Conservation (phyloP, 2,888 invertebrate species). For the Meandrusa payeni region DNA sequence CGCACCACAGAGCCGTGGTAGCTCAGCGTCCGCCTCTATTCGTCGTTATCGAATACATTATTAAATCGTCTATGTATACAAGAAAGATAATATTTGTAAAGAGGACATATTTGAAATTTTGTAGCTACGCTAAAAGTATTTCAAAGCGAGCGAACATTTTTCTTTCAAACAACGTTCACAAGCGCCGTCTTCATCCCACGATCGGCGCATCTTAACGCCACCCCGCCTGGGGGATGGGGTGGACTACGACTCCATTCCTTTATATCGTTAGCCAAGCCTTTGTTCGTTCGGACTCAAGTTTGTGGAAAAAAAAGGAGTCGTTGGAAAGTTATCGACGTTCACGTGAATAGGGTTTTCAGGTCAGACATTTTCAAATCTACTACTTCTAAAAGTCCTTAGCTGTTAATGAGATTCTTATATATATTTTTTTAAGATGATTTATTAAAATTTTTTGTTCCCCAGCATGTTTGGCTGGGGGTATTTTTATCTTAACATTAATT, state of each 20-base stretch:
- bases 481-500: too few species aligned
- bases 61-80: too few species aligned
- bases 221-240: constrained; percentile 20
- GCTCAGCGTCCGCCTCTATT: too few species aligned
- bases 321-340: constrained; percentile 32
- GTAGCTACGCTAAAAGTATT: constrained; percentile 12
- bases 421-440: too few species aligned
- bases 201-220: constrained; percentile 34
- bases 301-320: constrained; percentile 25
- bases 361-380: constrained; percentile 27
- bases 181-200: constrained; percentile 19
- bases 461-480: too few species aligned
- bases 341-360: constrained; percentile 34
- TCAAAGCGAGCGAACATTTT: constrained; percentile 13
- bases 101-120: too few species aligned
- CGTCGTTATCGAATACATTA: too few species aligned
- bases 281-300: constrained; percentile 41
- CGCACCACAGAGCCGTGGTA: too few species aligned
- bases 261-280: constrained; percentile 48
- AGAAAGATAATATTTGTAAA: too few species aligned
- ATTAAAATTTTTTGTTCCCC: too few species aligned
- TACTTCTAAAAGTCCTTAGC: background rate
- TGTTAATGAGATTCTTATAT: too few species aligned
- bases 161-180: constrained; percentile 12
- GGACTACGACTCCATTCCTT: constrained; percentile 36